Evolutionary conservation across 2,113 vertebrate genomes (phyloP).

Genomic region (Columba livia): DNA sequence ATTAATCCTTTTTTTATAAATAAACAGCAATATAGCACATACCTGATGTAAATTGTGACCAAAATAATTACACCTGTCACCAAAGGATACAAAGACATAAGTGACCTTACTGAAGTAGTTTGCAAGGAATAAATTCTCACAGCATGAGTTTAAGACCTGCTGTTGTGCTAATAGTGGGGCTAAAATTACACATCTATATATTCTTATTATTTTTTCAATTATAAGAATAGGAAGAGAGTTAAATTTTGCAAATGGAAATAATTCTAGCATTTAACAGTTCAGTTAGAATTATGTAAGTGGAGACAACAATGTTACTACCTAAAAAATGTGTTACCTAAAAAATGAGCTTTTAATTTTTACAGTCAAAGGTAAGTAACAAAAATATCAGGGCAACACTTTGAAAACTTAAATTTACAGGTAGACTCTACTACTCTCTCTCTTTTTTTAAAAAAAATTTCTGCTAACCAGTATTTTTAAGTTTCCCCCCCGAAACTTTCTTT

Average conservation of each 20-base stretch:
- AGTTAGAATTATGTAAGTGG: not conserved
- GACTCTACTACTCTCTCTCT: not conserved
- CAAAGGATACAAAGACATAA: not conserved
- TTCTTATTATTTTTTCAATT: not conserved
- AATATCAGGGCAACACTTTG: not conserved
- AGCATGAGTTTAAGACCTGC: not conserved
- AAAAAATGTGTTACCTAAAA: not conserved
- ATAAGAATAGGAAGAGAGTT: not conserved
- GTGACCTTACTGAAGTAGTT: not conserved
- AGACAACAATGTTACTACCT: not conserved
- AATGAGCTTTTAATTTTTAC: not conserved
- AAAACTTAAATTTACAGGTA: not conserved
- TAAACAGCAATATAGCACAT: not conserved
- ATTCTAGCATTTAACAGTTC: not conserved
- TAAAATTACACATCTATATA: not conserved
- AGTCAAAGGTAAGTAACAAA: not conserved
- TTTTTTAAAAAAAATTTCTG: not conserved
- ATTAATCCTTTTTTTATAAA: not conserved
- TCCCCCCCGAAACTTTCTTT: not conserved
- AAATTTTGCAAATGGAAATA: not conserved
- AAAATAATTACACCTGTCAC: not conserved
- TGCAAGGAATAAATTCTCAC: not conserved
- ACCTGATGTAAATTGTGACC: not conserved
- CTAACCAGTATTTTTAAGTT: not conserved
- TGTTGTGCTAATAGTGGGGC: not conserved